A percentile compares a stretch with the other conserved stretches of the same genome.
phyloP scores from a whole-genome alignment of 2,888 invertebrate species.

The Camponotus fellah region DNA sequence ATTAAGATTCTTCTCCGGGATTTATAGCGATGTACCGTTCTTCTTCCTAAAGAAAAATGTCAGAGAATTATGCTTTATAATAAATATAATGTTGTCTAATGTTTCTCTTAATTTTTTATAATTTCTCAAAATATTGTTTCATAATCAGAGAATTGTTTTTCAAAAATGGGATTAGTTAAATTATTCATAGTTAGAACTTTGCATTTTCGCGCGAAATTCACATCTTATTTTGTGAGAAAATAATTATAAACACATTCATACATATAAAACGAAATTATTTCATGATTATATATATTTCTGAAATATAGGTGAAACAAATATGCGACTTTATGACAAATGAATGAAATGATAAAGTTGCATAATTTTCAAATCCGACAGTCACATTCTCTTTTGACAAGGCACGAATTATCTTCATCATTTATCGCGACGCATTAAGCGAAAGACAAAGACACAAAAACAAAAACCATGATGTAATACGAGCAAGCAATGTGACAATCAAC shows the following conservation, averaged over 20 bases:
- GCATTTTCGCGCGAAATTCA: background rate
- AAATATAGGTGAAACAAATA: constrained; percentile 16
- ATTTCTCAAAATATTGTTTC: background rate
- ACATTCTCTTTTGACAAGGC: background rate
- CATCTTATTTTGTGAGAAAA: background rate
- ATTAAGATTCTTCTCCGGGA: constrained; percentile 26
- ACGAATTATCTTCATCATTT: constrained; percentile 37
- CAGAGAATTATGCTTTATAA: background rate
- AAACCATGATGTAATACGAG: constrained; percentile 17
- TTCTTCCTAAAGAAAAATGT: background rate
- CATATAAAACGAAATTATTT: background rate
- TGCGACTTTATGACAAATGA: background rate
- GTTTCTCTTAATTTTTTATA: background rate
- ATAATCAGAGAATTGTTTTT: background rate
- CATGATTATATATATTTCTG: background rate
- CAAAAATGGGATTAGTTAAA: background rate
- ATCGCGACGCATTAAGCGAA: constrained; percentile 33
- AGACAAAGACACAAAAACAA: constrained; percentile 18
- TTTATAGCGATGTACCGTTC: background rate
- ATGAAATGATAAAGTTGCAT: constrained; percentile 20
- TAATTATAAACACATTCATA: background rate
- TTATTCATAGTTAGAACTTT: background rate
- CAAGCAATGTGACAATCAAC: constrained; percentile 14
- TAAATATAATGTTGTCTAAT: background rate
- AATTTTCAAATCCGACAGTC: constrained; percentile 22